These are phyloP conservation scores for Ruditapes philippinarum DNA, from an alignment of 1,140 invertebrate species.

Conservation along the genomic window DNA sequence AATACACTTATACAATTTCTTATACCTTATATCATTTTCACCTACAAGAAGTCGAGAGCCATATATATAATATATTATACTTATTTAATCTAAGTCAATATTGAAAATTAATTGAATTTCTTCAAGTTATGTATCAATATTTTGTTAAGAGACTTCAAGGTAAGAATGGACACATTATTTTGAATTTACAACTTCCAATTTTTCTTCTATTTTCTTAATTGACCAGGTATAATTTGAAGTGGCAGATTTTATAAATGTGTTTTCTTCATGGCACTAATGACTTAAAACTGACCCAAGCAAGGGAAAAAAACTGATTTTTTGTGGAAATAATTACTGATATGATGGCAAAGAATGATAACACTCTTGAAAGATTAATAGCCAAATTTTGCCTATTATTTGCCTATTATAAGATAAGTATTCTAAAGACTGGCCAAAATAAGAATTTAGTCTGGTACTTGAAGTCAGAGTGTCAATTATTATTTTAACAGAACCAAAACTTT, in stretches of 20 bases:
- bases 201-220: conserved; percentile 15
- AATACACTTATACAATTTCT: too few relatives aligned
- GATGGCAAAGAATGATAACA: neutral
- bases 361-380: too few relatives aligned
- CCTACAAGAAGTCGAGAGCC: neutral
- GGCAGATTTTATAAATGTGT: conserved; percentile 5
- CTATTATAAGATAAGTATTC: too few relatives aligned
- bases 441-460: too few relatives aligned
- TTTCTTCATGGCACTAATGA: conserved; percentile 11
- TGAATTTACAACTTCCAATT: neutral
- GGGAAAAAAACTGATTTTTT: too few relatives aligned
- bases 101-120: neutral
- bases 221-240: neutral
- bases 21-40: too few relatives aligned
- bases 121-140: neutral
- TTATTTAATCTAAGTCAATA: neutral
- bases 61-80: neutral
- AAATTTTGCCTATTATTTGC: too few relatives aligned
- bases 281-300: neutral
- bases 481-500: too few relatives aligned
- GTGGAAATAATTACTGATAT: neutral
- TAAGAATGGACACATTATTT: neutral
- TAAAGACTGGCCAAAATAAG: too few relatives aligned
- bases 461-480: too few relatives aligned
- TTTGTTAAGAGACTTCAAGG: neutral